phyloP scores from a whole-genome alignment of 2,888 invertebrate species.

The Bhutanitis thaidina region DNA sequence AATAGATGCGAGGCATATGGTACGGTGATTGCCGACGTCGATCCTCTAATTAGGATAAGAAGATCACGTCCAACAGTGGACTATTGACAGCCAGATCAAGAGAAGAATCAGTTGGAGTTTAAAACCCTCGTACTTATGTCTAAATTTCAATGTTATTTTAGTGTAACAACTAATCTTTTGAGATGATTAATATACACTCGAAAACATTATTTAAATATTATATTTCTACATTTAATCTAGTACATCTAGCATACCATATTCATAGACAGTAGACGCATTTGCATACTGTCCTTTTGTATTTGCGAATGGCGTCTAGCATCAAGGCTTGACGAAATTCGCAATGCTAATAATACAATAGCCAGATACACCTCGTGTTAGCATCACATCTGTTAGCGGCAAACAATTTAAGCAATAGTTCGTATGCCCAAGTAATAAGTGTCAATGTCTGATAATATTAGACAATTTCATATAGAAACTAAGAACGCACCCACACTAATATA shows the following conservation, averaged over 20 bases:
- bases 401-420: constrained; percentile 41
- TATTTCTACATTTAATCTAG: too few relatives aligned
- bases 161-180: too few relatives aligned
- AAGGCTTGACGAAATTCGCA: constrained; percentile 69
- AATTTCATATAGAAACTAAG: constrained; percentile 25
- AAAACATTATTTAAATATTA: too few relatives aligned
- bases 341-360: constrained; percentile 72
- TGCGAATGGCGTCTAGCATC: constrained; percentile 59
- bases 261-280: constrained; percentile 52
- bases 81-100: too few relatives aligned
- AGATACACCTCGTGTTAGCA: constrained; percentile 58
- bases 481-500: constrained; percentile 50
- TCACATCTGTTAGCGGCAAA: constrained; percentile 48
- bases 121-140: too few relatives aligned
- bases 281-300: constrained; percentile 64
- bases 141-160: too few relatives aligned
- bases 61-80: too few relatives aligned
- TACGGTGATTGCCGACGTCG: too few relatives aligned
- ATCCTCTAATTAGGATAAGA: too few relatives aligned
- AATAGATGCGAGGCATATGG: too few relatives aligned
- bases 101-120: too few relatives aligned
- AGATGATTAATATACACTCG: too few relatives aligned
- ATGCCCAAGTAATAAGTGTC: constrained; percentile 35
- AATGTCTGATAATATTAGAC: constrained; percentile 27
- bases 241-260: constrained; percentile 50